Base-by-base conservation (phyloP, 2,113 vertebrate genomes). In the Monarcha castaneiventris region DNA sequence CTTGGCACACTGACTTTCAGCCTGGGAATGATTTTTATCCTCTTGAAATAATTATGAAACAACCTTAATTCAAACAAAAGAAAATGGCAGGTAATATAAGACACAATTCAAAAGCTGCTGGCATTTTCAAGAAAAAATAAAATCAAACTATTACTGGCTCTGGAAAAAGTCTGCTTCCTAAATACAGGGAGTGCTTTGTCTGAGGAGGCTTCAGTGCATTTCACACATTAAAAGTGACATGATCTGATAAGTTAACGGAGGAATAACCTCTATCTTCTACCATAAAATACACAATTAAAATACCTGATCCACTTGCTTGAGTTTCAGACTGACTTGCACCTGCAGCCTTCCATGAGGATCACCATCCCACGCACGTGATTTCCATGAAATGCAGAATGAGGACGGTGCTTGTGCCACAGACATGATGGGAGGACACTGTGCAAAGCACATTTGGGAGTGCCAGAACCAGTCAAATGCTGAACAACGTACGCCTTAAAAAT, bases 1-100 rank as follows among this genome's bases (percentile, higher is more conserved):
- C 75, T n/a, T 88, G 72, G 63, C n/a, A 35, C 19, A 37, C 21
- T 44, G 72, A 92, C 75, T 88, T 89, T 43, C 54, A 73, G 75
- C 58, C 86, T 92, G 84, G 56, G 61, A 95, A 77, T 2, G 11
- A 51, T 87, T 96, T 84, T 94, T 84, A 87, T 74, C 22, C 48
- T 55, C 56, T 78, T 89, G 86, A 86, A 95, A 91, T 87, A 75
- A 92, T 81, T 81, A 37, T 26, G 63, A 81, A 93, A 37, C 84
- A 81, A 89, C 75, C 44, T 90, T 49, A 52, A 61, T 89, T 95
- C 74, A 94, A 93, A 78, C 80, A 93, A 89, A 87, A 66, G 69
- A 87, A 91, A 94, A 89, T 69, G 91, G 77, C 87, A 95, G 87
- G 84, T 85, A 87, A 64, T 37, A 41, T 4, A 72, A 79, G 44